Evolutionary conservation across 2,797 vertebrate genomes (phyloP).

Genomic region (Ctenochaetus hawaiiensis): DNA sequence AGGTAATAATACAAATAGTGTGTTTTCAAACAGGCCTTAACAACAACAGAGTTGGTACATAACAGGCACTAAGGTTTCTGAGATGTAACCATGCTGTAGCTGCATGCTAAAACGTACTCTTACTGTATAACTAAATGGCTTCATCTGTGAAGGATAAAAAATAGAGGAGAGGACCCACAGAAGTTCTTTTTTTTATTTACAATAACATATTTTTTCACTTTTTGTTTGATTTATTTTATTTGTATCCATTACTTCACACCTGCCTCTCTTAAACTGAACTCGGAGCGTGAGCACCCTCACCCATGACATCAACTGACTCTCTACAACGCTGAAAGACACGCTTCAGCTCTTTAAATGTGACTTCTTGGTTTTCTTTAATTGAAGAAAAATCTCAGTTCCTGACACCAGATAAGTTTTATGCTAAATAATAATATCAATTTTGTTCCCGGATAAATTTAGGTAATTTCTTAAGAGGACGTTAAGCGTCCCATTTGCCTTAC

Average conservation of each 20-base stretch:
- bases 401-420: neutral
- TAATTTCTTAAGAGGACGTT: neutral
- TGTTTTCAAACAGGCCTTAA: too few relatives aligned
- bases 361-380: neutral
- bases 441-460: neutral
- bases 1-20: too few relatives aligned
- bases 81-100: neutral
- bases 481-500: neutral
- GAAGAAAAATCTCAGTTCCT: fast-evolving
- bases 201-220: too few relatives aligned
- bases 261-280: too few relatives aligned
- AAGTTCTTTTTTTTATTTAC: too few relatives aligned
- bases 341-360: too few relatives aligned
- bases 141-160: neutral
- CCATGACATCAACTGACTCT: neutral
- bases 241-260: neutral
- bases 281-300: too few relatives aligned
- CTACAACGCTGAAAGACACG: neutral
- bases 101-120: neutral
- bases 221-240: neutral
- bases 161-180: neutral
- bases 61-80: too few relatives aligned
- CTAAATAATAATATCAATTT: neutral
- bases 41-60: too few relatives aligned
- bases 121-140: neutral